Percentiles rank a stretch among this genome's conserved stretches.
Evolutionary conservation across 2,888 invertebrate species (phyloP).

Genomic region (Heliothis peltigera): DNA sequence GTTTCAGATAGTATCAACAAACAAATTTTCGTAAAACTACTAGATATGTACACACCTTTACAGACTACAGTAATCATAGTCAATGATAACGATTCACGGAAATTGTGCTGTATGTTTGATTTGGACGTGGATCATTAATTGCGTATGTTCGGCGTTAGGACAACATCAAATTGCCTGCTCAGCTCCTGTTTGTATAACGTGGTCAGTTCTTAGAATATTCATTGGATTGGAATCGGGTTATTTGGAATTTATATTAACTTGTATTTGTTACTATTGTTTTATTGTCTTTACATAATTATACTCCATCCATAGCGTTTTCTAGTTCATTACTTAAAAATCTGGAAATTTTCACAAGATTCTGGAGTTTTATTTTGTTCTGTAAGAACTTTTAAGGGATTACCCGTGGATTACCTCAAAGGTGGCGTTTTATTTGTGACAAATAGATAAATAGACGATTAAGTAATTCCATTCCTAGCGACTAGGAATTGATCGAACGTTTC

Average conservation of each 20-base stretch:
- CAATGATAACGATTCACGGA: conserved; percentile 61
- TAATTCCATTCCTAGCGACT: too few relatives aligned
- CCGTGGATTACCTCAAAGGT: too few relatives aligned
- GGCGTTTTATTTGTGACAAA: too few relatives aligned
- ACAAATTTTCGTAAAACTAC: not conserved
- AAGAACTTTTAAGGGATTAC: too few relatives aligned
- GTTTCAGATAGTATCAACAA: not conserved
- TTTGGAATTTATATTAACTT: not conserved
- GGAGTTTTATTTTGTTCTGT: too few relatives aligned
- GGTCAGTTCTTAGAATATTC: conserved; percentile 28
- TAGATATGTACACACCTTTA: conserved; percentile 20
- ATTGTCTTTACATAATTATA: too few relatives aligned
- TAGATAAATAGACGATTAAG: too few relatives aligned
- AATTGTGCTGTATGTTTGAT: conserved; percentile 60
- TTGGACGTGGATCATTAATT: conserved; percentile 56
- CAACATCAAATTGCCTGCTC: conserved; percentile 26
- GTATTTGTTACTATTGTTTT: not conserved
- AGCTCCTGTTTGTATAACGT: conserved; percentile 33
- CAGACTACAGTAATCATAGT: conserved; percentile 47
- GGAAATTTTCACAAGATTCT: too few relatives aligned
- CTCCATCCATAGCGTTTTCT: too few relatives aligned
- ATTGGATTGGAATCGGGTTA: not conserved
- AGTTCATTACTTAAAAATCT: too few relatives aligned
- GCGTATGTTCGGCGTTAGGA: conserved; percentile 31
- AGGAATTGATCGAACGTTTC: too few relatives aligned